phyloP scores from a whole-genome alignment of 2,113 vertebrate species.

The Colossoma macropomum region DNA sequence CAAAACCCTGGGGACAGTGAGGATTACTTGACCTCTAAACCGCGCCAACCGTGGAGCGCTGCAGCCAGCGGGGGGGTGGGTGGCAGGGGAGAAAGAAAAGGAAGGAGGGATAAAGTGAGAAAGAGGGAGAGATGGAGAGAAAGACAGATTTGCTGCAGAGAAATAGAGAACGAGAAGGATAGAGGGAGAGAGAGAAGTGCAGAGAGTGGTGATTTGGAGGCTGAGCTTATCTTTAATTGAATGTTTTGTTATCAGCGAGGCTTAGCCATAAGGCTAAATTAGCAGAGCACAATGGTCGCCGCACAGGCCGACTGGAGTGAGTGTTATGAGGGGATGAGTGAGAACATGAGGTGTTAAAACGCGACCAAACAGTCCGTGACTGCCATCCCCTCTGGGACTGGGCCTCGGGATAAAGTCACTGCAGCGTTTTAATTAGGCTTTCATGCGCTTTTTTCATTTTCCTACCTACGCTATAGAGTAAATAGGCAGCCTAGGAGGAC shows the following conservation, averaged over 20 bases:
- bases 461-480: neutral
- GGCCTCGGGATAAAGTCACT: slow-evolving; percentile 23
- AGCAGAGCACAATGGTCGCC: slow-evolving; percentile 72
- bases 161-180: slow-evolving; percentile 33
- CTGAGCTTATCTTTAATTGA: slow-evolving; percentile 80
- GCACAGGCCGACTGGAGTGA: slow-evolving; percentile 19
- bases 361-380: neutral
- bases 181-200: slow-evolving; percentile 24
- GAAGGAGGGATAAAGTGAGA: slow-evolving; percentile 27
- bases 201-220: slow-evolving; percentile 18
- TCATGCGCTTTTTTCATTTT: neutral
- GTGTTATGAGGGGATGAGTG: slow-evolving; percentile 24
- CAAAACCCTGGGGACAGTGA: slow-evolving; percentile 67
- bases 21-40: slow-evolving; percentile 76
- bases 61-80: slow-evolving; percentile 37
- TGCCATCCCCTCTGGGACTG: neutral
- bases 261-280: slow-evolving; percentile 76
- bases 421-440: slow-evolving; percentile 39
- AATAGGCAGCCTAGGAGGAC: neutral
- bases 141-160: slow-evolving; percentile 10
- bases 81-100: neutral
- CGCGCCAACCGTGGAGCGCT: slow-evolving; percentile 65
- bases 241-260: slow-evolving; percentile 76
- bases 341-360: slow-evolving; percentile 28
- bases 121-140: slow-evolving; percentile 30